Conservation (phyloP, 2,797 vertebrate species). For the Gallinago nigripennis region DNA sequence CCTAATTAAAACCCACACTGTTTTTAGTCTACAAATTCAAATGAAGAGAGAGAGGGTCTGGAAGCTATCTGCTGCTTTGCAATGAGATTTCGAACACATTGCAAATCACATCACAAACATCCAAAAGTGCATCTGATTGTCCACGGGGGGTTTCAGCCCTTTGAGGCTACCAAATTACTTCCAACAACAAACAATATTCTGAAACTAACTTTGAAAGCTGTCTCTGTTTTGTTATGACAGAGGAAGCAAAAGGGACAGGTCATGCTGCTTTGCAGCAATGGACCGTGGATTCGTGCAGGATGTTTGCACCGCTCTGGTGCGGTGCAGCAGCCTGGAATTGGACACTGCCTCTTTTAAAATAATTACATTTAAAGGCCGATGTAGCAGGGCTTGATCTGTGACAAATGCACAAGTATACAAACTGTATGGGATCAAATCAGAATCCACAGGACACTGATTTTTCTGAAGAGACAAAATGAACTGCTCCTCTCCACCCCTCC, state of each 20-base stretch:
- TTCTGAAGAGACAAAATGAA: not conserved
- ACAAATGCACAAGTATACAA: not conserved
- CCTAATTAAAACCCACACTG: conserved; percentile 12
- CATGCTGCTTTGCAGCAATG: not conserved
- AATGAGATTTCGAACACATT: not conserved
- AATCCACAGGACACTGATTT: not conserved
- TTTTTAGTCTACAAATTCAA: not conserved
- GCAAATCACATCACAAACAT: not conserved
- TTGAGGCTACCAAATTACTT: not conserved
- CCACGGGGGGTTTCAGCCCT: not conserved
- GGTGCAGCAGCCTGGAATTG: not conserved
- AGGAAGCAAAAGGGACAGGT: not conserved
- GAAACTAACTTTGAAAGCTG: not conserved
- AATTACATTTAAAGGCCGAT: not conserved
- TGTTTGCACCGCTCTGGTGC: not conserved
- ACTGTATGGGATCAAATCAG: not conserved
- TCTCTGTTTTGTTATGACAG: not conserved
- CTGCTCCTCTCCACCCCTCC: not conserved
- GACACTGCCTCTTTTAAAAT: not conserved
- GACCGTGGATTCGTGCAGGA: not conserved
- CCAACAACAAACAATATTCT: not conserved
- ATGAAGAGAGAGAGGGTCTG: not conserved
- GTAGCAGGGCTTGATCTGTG: not conserved
- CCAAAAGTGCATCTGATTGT: not conserved
- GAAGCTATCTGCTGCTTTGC: not conserved